Conservation (phyloP, 35 echinoderm and acorn worm species). For the Ophioderma brevispina region DNA sequence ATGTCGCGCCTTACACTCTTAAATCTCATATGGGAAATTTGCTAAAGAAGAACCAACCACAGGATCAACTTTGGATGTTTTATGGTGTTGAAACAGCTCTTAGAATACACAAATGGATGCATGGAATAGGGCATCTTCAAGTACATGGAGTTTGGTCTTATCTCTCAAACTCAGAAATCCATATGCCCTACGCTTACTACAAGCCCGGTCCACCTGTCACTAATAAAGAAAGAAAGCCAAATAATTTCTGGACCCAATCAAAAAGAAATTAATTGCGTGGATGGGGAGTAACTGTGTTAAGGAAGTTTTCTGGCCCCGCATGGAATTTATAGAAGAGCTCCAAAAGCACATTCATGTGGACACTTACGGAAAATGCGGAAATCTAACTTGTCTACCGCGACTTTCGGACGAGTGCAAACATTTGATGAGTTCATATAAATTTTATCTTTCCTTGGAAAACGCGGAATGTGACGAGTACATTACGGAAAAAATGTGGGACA, state of each 20-base stretch:
- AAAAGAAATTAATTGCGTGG: conserved; percentile 79
- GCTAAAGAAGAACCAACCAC: not conserved
- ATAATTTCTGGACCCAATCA: not conserved
- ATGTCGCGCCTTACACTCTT: conserved; percentile 68
- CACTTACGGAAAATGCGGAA: conserved; percentile 78
- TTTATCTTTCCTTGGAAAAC: conserved; percentile 84
- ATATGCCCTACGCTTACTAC: conserved; percentile 67
- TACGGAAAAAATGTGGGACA: conserved; percentile 82
- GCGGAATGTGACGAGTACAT: conserved; percentile 82
- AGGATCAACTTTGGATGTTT: conserved; percentile 70
- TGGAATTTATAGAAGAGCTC: conserved; percentile 61
- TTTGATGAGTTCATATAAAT: conserved; percentile 87
- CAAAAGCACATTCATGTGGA: conserved; percentile 67
- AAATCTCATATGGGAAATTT: conserved; percentile 42
- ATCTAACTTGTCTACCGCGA: conserved; percentile 77
- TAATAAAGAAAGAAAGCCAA: not conserved
- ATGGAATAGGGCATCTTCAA: conserved; percentile 37
- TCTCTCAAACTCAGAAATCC: conserved; percentile 29
- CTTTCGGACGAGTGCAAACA: conserved; percentile 62
- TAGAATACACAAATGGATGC: conserved; percentile 53
- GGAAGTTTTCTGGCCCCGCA: conserved; percentile 80
- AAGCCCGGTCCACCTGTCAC: not conserved
- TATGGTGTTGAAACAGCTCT: conserved; percentile 69
- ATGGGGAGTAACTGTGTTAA: conserved; percentile 90
- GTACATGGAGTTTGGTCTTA: conserved; percentile 78